These are phyloP conservation scores for Eledona agricola DNA, from an alignment of 2,888 invertebrate species.

Conservation along the genomic window DNA sequence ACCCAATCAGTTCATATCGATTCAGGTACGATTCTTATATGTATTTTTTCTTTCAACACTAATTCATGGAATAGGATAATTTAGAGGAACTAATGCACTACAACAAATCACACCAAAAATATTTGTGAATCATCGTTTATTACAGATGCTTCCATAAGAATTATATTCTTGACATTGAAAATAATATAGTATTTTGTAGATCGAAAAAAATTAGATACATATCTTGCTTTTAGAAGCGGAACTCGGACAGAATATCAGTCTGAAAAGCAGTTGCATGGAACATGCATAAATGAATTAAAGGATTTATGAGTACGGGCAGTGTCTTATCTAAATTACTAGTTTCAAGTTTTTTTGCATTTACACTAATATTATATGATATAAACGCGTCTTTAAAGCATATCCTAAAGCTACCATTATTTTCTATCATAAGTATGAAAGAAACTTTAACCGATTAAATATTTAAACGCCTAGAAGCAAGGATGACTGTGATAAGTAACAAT, in stretches of 20 bases:
- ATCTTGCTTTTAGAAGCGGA: too few species aligned
- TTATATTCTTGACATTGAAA: too few species aligned
- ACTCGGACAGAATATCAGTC: neutral
- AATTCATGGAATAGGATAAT: too few species aligned
- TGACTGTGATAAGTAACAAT: conserved; percentile 36
- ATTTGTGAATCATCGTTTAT: too few species aligned
- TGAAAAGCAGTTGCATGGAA: conserved; percentile 12
- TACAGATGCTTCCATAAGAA: too few species aligned
- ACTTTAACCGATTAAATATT: conserved; percentile 34
- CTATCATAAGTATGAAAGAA: conserved; percentile 35
- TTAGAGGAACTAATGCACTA: too few species aligned
- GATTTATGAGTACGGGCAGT: conserved; percentile 27
- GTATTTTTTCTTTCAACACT: too few species aligned
- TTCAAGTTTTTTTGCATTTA: conserved; percentile 35
- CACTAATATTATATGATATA: conserved; percentile 35
- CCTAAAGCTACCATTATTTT: conserved; percentile 32
- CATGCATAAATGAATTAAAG: conserved; percentile 29
- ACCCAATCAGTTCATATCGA: too few species aligned
- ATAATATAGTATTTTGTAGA: too few species aligned
- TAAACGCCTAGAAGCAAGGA: conserved; percentile 30
- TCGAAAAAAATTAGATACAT: too few species aligned
- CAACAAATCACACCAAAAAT: too few species aligned
- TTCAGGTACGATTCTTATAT: too few species aligned
- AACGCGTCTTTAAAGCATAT: conserved; percentile 28
- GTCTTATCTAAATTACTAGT: conserved; percentile 36